Conservation (phyloP, 2,888 invertebrate species). For the Scrobipalpa atriplicella region DNA sequence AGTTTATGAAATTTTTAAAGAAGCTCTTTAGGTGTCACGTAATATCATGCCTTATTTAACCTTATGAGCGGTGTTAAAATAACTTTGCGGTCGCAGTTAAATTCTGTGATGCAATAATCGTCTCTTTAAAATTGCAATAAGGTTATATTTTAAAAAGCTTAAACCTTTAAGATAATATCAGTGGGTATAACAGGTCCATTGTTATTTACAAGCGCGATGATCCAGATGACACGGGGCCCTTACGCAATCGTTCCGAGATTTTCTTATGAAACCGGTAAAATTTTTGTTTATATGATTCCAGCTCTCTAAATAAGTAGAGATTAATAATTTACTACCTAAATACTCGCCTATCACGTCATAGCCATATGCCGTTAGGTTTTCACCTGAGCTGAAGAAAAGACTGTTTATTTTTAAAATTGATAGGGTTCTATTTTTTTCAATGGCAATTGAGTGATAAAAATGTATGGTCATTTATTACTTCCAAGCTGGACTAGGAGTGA, state of each 20-base stretch:
- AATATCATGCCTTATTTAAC: constrained; percentile 6
- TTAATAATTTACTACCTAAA: no score
- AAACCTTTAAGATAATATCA: constrained; percentile 28
- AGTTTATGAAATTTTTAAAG: neutral
- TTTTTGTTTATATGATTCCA: neutral
- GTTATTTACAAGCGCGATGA: constrained; percentile 32
- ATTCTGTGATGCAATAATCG: constrained; percentile 14
- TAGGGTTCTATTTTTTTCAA: no score
- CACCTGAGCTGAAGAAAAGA: no score
- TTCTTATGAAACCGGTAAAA: constrained; percentile 35
- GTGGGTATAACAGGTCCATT: constrained; percentile 30
- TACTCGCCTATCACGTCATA: no score
- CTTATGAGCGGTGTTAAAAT: neutral
- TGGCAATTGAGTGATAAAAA: no score
- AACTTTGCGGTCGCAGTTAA: constrained; percentile 2
- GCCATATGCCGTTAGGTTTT: no score
- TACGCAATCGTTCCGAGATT: constrained; percentile 34
- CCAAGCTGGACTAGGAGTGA: no score
- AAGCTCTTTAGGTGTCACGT: neutral
- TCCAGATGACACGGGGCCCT: constrained; percentile 30
- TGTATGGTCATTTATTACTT: no score
- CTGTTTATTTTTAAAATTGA: no score
- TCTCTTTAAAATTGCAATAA: constrained; percentile 20
- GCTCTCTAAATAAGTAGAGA: neutral
- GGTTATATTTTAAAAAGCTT: constrained; percentile 19